These are phyloP conservation scores for Temnothorax rugatulus DNA, from an alignment of 2,888 invertebrate species.

Conservation along the genomic window DNA sequence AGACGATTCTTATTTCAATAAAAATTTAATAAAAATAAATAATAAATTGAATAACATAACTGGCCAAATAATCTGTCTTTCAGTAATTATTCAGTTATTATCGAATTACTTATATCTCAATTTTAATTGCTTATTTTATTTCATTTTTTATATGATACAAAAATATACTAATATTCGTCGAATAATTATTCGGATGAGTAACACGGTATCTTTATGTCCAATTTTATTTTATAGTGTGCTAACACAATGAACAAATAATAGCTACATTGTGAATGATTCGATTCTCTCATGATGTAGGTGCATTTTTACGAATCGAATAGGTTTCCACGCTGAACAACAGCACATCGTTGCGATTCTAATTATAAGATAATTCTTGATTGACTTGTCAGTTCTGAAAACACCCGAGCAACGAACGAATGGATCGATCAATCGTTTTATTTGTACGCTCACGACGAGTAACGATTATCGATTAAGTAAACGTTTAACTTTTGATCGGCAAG, in stretches of 20 bases:
- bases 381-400: constrained; percentile 43
- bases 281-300: not conserved
- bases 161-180: not conserved
- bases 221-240: not conserved
- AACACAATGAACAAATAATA: not conserved
- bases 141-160: not conserved
- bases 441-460: constrained; percentile 27
- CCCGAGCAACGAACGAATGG: constrained; percentile 41
- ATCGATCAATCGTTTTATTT: constrained; percentile 45
- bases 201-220: not conserved
- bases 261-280: not conserved
- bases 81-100: not conserved
- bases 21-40: not conserved
- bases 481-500: constrained; percentile 18
- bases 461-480: not conserved
- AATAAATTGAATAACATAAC: not conserved
- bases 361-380: constrained; percentile 47
- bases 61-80: not conserved
- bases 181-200: not conserved
- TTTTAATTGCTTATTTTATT: not conserved
- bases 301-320: not conserved
- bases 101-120: not conserved
- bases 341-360: constrained; percentile 48
- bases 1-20: not conserved
- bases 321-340: constrained; percentile 46